These are phyloP conservation scores for Benthosema pterotum DNA, from an alignment of 2,797 vertebrate species.

Conservation along the genomic window DNA sequence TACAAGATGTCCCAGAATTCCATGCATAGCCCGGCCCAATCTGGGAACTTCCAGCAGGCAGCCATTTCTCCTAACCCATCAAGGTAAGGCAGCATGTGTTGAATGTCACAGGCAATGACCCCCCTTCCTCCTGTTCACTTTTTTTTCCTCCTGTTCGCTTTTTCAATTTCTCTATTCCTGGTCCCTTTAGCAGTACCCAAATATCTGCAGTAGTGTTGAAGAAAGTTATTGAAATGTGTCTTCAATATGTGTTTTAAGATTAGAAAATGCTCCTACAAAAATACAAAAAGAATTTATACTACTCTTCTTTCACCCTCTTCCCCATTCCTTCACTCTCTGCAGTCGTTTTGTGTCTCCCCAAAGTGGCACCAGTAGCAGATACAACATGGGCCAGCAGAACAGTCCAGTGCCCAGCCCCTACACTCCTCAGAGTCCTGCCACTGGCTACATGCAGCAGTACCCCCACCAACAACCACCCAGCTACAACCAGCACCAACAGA, in stretches of 20 bases:
- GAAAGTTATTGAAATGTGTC: too few relatives aligned
- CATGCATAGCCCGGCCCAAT: constrained; percentile 94
- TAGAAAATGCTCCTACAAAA: too few relatives aligned
- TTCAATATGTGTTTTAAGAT: too few relatives aligned
- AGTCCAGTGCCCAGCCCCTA: constrained; percentile 98
- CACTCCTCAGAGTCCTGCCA: constrained; percentile 93
- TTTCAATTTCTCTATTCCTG: background rate
- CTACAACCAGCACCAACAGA: constrained; percentile 93
- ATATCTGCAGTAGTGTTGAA: too few relatives aligned
- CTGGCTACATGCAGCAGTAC: constrained; percentile 95
- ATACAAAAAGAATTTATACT: too few relatives aligned
- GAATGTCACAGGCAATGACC: background rate
- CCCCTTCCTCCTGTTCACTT: background rate
- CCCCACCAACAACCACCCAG: constrained; percentile 89
- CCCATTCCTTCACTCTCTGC: constrained; percentile 15
- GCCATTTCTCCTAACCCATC: constrained; percentile 97
- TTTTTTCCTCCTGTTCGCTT: background rate
- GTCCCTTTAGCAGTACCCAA: background rate
- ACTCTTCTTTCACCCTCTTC: constrained; percentile 7
- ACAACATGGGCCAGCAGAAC: constrained; percentile 92
- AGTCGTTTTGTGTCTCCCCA: constrained; percentile 93
- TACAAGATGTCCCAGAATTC: constrained; percentile 96
- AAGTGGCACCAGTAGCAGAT: constrained; percentile 91
- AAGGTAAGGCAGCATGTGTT: constrained; percentile 78
- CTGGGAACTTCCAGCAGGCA: constrained; percentile 94